phyloP scores from a whole-genome alignment of 2,888 invertebrate species.

The Xanthorhoe designata region DNA sequence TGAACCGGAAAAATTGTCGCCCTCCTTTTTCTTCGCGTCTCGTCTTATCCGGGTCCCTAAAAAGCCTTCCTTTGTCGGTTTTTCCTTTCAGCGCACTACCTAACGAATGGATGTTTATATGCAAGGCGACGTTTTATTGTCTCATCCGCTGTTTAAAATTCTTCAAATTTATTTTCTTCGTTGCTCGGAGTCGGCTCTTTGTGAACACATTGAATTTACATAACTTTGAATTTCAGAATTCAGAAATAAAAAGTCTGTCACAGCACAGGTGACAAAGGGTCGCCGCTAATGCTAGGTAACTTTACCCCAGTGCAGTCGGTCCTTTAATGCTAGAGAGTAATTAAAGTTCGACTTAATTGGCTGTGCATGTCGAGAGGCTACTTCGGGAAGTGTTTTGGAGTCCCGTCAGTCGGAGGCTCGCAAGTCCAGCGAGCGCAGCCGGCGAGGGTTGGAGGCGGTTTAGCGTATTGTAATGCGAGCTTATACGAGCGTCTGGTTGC shows the following conservation, averaged over 20 bases:
- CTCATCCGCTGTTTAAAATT: conserved; percentile 48
- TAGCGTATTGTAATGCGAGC: conserved; percentile 75
- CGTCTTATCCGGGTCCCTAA: conserved; percentile 70
- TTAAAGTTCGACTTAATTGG: conserved; percentile 73
- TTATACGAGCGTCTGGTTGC: conserved; percentile 53
- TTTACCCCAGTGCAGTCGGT: conserved; percentile 48
- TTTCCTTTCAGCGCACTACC: conserved; percentile 68
- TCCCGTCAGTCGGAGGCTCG: conserved; percentile 55
- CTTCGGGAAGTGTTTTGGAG: conserved; percentile 60
- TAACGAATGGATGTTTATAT: conserved; percentile 66
- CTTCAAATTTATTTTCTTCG: conserved; percentile 42
- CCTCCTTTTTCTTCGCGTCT: conserved; percentile 77
- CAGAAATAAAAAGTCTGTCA: conserved; percentile 43
- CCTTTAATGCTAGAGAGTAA: conserved; percentile 68
- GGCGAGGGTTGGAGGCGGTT: conserved; percentile 69
- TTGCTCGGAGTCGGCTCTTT: conserved; percentile 33
- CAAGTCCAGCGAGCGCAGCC: conserved; percentile 57
- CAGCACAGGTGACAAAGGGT: conserved; percentile 48
- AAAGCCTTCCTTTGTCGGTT: conserved; percentile 71
- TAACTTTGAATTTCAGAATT: conserved; percentile 43
- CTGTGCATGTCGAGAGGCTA: conserved; percentile 61
- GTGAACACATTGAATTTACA: conserved; percentile 46
- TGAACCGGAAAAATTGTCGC: conserved; percentile 84
- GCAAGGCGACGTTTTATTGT: conserved; percentile 55
- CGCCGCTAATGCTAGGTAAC: conserved; percentile 49